A percentile compares a stretch with the other conserved stretches of the same genome.
Conservation (phyloP, 2,888 invertebrate species). For the Rosalia funebris region DNA sequence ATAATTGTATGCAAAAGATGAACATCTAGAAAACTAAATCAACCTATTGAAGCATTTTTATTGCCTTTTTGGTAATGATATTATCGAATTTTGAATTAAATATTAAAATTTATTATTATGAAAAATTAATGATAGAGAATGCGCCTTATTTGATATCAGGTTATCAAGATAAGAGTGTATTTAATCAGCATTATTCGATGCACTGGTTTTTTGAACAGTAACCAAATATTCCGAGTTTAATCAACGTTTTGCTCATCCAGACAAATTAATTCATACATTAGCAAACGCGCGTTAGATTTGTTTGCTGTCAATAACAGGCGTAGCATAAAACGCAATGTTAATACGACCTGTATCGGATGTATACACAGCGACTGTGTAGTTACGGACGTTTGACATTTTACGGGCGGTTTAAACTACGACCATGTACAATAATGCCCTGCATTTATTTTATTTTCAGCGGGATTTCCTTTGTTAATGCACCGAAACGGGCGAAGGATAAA, state of each 20-base stretch:
- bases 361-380: constrained; percentile 3
- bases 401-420: constrained; percentile 24
- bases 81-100: too few relatives aligned
- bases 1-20: too few relatives aligned
- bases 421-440: constrained; percentile 13
- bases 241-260: background rate
- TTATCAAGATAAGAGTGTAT: too few relatives aligned
- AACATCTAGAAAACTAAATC: too few relatives aligned
- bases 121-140: too few relatives aligned
- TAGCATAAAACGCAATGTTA: constrained; percentile 11
- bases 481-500: too few relatives aligned
- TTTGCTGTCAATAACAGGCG: constrained; percentile 5
- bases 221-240: background rate
- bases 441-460: constrained; percentile 21
- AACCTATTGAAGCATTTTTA: too few relatives aligned
- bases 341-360: constrained; percentile 8
- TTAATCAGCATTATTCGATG: too few relatives aligned
- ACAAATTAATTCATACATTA: background rate
- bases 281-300: background rate
- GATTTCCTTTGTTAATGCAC: constrained; percentile 12
- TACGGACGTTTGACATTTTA: constrained; percentile 30
- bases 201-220: too few relatives aligned
- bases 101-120: too few relatives aligned
- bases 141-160: too few relatives aligned
- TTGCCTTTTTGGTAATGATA: too few relatives aligned